These are phyloP conservation scores for Nannobrachium achirus DNA, from an alignment of 2,113 vertebrate species.

Conservation along the genomic window DNA sequence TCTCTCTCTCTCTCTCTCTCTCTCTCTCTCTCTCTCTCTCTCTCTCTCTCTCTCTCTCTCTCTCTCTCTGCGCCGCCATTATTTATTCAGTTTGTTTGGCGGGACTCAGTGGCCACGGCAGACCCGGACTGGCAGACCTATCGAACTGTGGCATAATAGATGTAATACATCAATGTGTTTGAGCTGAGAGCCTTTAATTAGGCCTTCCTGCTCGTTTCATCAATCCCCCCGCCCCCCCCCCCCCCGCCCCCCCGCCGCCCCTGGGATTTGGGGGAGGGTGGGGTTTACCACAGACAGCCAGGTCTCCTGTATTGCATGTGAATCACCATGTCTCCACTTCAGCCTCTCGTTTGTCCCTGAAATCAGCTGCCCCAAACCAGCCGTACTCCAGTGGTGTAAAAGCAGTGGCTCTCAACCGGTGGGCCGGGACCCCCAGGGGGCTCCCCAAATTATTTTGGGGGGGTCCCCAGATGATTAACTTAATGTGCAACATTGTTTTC, in stretches of 20 bases:
- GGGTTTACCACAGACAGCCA: conserved; percentile 78
- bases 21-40: conserved; percentile 17
- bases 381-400: too few relatives aligned
- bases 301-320: conserved; percentile 85
- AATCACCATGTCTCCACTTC: conserved; percentile 77
- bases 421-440: too few relatives aligned
- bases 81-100: conserved; percentile 95
- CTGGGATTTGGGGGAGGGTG: conserved; percentile 81
- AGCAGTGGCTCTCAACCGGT: too few relatives aligned
- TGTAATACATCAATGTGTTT: conserved; percentile 99
- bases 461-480: too few relatives aligned
- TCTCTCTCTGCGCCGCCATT: conserved; percentile 76
- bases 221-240: conserved; percentile 81
- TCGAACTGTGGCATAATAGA: conserved; percentile 95
- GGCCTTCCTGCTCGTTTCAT: conserved; percentile 96
- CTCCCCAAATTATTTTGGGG: too few relatives aligned
- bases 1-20: not conserved
- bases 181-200: conserved; percentile 99
- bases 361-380: conserved; percentile 30
- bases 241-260: conserved; percentile 73
- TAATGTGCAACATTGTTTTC: too few relatives aligned
- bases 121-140: conserved; percentile 88
- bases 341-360: conserved; percentile 61
- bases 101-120: conserved; percentile 88
- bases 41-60: not conserved